Conservation (phyloP, 1,140 invertebrate species). For the Chionoecetes opilio region DNA sequence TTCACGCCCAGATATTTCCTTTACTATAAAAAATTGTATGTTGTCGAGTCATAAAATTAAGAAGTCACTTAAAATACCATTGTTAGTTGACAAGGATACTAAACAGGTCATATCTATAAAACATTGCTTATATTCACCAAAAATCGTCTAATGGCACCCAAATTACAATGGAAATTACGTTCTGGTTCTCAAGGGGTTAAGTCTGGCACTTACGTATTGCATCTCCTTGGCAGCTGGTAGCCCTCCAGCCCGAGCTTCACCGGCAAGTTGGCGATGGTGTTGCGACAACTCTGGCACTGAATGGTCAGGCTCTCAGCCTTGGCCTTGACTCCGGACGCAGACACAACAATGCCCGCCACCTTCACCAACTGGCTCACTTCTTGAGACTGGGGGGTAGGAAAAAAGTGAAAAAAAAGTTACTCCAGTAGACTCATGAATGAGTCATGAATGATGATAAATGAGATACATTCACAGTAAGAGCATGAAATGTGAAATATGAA, state of each 20-base stretch:
- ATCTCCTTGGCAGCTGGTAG: conserved; percentile 97
- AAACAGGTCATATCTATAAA: too few species aligned
- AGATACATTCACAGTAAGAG: too few species aligned
- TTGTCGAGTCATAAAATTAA: too few species aligned
- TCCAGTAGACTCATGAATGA: too few species aligned
- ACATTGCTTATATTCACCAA: too few species aligned
- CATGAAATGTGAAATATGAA: too few species aligned
- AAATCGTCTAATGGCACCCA: background rate
- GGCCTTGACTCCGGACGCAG: conserved; percentile 96
- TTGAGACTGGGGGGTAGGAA: conserved; percentile 90
- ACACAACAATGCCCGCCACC: conserved; percentile 97
- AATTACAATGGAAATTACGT: background rate
- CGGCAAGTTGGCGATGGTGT: conserved; percentile 93
- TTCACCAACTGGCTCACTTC: conserved; percentile 97
- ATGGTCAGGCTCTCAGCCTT: conserved; percentile 98
- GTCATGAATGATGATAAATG: too few species aligned
- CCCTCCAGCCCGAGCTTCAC: conserved; percentile 98
- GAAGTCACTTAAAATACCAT: too few species aligned
- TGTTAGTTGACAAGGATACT: too few species aligned
- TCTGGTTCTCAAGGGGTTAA: too few species aligned
- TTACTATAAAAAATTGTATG: too few species aligned
- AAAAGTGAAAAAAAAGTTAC: background rate
- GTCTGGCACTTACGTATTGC: conserved; percentile 92
- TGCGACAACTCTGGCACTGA: conserved; percentile 97
- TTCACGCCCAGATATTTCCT: too few species aligned